Percentiles rank a stretch among this genome's conserved stretches.
These are phyloP conservation scores for Siniperca scherzeri DNA, from an alignment of 2,797 vertebrate species.

Conservation along the genomic window DNA sequence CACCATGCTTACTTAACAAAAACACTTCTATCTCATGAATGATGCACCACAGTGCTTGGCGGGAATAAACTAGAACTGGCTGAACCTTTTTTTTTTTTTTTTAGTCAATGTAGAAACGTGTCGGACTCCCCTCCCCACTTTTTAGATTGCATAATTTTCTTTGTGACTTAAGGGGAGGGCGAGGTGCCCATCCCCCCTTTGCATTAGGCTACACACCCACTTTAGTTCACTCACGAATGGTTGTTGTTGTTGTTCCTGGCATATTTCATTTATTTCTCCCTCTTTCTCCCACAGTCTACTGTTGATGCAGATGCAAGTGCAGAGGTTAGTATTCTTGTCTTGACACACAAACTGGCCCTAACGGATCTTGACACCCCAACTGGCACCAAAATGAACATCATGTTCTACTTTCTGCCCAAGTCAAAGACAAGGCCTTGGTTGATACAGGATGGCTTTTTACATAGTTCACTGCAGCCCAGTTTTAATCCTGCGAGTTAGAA, in stretches of 20 bases:
- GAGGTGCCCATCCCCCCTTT: constrained; percentile 75
- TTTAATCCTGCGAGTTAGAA: not conserved
- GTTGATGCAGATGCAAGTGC: constrained; percentile 59
- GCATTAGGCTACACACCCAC: constrained; percentile 73
- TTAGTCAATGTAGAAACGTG: constrained; percentile 7
- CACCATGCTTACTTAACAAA: not conserved
- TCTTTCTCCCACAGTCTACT: constrained; percentile 68
- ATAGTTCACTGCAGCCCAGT: not conserved
- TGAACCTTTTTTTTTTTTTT: not conserved
- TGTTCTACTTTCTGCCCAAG: constrained; percentile 43
- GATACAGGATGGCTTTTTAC: accelerated
- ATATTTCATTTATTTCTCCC: constrained; percentile 51
- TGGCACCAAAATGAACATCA: constrained; percentile 53
- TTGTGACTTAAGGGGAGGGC: constrained; percentile 71
- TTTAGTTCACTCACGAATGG: constrained; percentile 67
- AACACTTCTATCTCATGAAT: not conserved
- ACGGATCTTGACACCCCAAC: not conserved
- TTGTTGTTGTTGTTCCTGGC: constrained; percentile 65
- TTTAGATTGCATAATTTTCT: constrained; percentile 76
- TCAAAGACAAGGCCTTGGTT: not conserved
- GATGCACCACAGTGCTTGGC: not conserved
- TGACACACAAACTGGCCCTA: not conserved
- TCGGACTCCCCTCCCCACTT: constrained; percentile 46
- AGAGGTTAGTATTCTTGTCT: constrained; percentile 75
- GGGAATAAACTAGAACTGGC: not conserved